Evolutionary conservation across 2,797 vertebrate species (phyloP).

Genomic region (Echiichthys vipera): DNA sequence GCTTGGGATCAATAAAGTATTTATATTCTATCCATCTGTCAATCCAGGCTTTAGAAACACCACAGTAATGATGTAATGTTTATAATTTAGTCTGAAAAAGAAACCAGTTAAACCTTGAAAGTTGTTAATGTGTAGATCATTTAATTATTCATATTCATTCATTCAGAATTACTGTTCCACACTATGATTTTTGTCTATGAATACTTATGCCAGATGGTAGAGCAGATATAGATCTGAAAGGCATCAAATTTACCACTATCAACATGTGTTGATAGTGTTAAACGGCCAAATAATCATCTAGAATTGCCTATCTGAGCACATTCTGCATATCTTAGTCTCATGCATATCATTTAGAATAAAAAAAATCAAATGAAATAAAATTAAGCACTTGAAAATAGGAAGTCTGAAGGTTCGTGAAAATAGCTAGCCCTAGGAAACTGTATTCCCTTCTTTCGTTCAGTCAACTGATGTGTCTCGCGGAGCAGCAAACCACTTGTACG

Average conservation of each 20-base stretch:
- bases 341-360: no score
- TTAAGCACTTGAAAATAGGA: background rate
- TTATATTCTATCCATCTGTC: no score
- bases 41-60: constrained; percentile 43
- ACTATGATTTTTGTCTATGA: constrained; percentile 3
- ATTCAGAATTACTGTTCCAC: constrained; percentile 9
- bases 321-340: background rate
- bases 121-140: background rate
- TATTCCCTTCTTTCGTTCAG: background rate
- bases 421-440: background rate
- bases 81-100: background rate
- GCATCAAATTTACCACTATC: no score
- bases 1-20: no score
- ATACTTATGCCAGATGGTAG: constrained; percentile 15
- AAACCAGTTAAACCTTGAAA: constrained; percentile 5
- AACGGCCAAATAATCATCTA: background rate
- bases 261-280: background rate
- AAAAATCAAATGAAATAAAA: no score
- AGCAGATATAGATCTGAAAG: constrained; percentile 18
- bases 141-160: constrained; percentile 2
- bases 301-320: background rate
- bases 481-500: no score
- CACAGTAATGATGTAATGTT: background rate
- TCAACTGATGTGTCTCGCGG: background rate
- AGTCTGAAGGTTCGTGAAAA: background rate